These are phyloP conservation scores for Mythimna loreyi DNA, from an alignment of 2,888 invertebrate genomes.

Conservation along the genomic window DNA sequence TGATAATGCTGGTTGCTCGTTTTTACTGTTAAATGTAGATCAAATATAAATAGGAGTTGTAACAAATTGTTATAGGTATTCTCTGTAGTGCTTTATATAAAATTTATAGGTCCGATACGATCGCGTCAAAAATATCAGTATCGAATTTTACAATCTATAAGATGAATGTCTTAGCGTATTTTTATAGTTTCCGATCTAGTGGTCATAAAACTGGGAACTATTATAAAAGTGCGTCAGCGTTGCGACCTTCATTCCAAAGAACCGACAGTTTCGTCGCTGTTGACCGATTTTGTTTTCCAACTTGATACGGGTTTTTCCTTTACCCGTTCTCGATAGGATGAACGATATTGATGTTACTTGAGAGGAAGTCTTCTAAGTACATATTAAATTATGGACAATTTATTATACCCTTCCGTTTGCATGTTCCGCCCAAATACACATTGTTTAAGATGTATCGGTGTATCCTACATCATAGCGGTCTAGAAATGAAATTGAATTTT, in stretches of 20 bases:
- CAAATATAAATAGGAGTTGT: constrained; percentile 34
- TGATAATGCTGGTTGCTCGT: constrained; percentile 23
- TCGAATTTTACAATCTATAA: constrained; percentile 70
- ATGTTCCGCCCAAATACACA: neutral
- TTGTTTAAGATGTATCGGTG: neutral
- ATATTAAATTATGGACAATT: constrained; percentile 33
- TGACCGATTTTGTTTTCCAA: constrained; percentile 48
- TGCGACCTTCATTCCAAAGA: constrained; percentile 71
- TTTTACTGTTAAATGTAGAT: constrained; percentile 20
- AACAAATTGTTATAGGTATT: constrained; percentile 29
- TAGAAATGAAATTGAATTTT: constrained; percentile 41
- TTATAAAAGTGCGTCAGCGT: constrained; percentile 81
- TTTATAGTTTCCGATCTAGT: constrained; percentile 83
- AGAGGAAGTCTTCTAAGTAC: constrained; percentile 30
- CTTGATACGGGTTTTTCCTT: constrained; percentile 34
- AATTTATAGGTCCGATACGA: constrained; percentile 47
- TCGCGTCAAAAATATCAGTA: constrained; percentile 59
- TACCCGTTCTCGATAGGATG: constrained; percentile 5
- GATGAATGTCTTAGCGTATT: constrained; percentile 74
- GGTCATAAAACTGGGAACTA: constrained; percentile 78
- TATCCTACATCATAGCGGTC: neutral
- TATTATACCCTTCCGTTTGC: neutral
- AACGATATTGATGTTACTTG: constrained; percentile 37
- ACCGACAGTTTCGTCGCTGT: constrained; percentile 42
- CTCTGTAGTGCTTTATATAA: constrained; percentile 49